phyloP scores from a whole-genome alignment of 1,140 invertebrate species.

The Diploscapter pachys region DNA sequence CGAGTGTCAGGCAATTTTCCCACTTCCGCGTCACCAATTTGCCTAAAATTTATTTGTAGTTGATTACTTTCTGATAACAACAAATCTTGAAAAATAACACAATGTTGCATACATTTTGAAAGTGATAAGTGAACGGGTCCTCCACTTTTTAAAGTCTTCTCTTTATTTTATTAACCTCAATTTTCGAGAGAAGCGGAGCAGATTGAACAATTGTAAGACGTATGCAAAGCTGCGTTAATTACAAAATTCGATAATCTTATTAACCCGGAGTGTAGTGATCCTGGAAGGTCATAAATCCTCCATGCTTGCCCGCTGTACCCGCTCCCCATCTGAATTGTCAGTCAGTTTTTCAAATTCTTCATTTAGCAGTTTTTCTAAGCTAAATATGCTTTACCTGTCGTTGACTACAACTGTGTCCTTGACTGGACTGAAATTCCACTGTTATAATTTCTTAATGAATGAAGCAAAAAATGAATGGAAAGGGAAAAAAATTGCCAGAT shows the following conservation, averaged over 20 bases:
- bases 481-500: background rate
- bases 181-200: no score
- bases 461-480: background rate
- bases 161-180: no score
- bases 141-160: no score
- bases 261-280: slow-evolving; percentile 78
- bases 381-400: slow-evolving; percentile 64
- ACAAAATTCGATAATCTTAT: no score
- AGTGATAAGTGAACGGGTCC: no score
- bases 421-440: slow-evolving; percentile 68
- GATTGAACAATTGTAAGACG: no score
- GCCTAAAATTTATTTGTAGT: slow-evolving; percentile 34
- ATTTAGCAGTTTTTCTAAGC: no score
- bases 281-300: slow-evolving; percentile 74
- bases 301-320: slow-evolving; percentile 76
- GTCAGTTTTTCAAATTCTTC: no score
- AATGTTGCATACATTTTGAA: no score
- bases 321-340: slow-evolving; percentile 68
- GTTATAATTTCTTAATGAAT: background rate
- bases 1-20: slow-evolving; percentile 76
- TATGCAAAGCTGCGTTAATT: no score
- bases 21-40: slow-evolving; percentile 60
- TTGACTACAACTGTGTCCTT: slow-evolving; percentile 81
- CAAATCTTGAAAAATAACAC: no score
- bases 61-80: no score